These are phyloP conservation scores for Yponomeuta sedellus DNA, from an alignment of 2,888 invertebrate species.

Conservation along the genomic window DNA sequence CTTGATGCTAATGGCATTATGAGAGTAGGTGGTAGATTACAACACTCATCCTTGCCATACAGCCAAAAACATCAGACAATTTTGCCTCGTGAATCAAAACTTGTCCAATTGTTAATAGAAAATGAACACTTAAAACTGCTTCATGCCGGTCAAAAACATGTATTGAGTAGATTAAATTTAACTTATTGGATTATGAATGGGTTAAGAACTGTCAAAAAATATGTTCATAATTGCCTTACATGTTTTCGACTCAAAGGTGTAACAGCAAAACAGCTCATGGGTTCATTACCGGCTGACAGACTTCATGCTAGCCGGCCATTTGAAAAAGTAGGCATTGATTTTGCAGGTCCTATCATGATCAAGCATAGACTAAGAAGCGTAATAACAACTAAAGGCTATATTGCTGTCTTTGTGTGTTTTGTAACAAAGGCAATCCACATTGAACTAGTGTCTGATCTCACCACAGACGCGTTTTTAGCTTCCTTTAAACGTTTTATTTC, in stretches of 20 bases:
- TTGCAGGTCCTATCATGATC: too few species aligned
- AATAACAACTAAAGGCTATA: too few species aligned
- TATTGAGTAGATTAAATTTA: constrained; percentile 8
- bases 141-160: constrained; percentile 12
- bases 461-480: constrained; percentile 23
- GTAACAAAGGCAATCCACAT: too few species aligned
- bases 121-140: constrained; percentile 10
- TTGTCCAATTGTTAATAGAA: constrained; percentile 11
- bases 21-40: constrained; percentile 17
- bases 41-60: constrained; percentile 7
- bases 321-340: too few species aligned
- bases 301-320: background rate
- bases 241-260: constrained; percentile 12
- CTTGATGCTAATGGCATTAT: constrained; percentile 12
- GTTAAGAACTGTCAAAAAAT: background rate
- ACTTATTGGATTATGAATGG: constrained; percentile 11
- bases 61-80: constrained; percentile 15
- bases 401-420: too few species aligned
- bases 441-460: constrained; percentile 19
- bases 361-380: too few species aligned
- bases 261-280: constrained; percentile 12
- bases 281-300: constrained; percentile 8
- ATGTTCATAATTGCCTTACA: constrained; percentile 10
- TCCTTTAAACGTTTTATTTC: constrained; percentile 22
- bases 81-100: constrained; percentile 7